phyloP scores from a whole-genome alignment of 2,888 invertebrate species.

The Disparrhopalites patrizii region DNA sequence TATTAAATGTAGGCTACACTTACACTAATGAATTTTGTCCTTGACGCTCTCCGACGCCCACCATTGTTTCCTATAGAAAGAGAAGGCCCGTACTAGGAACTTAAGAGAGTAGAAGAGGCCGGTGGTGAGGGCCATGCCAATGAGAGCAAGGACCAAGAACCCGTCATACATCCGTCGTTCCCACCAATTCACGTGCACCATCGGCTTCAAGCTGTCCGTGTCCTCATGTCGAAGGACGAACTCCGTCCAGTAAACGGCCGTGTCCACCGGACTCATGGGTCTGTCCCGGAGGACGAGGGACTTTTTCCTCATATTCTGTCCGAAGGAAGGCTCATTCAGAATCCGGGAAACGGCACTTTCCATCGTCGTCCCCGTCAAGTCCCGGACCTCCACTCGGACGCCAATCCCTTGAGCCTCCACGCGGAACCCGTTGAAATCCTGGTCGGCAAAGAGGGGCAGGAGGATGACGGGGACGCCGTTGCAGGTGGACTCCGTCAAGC shows the following conservation, averaged over 20 bases:
- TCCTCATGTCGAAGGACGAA: slow-evolving; percentile 45
- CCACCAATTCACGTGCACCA: slow-evolving; percentile 33
- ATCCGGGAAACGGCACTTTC: slow-evolving; percentile 33
- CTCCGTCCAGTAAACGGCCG: slow-evolving; percentile 45
- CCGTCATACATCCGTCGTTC: slow-evolving; percentile 39
- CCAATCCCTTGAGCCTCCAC: slow-evolving; percentile 44
- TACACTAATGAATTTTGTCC: too few species aligned
- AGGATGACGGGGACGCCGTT: slow-evolving; percentile 43
- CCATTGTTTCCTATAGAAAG: too few species aligned
- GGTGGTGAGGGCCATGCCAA: not conserved
- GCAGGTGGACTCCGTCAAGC: slow-evolving; percentile 44
- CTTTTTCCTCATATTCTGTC: slow-evolving; percentile 39
- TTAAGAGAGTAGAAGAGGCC: slow-evolving; percentile 1
- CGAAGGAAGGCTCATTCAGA: slow-evolving; percentile 35
- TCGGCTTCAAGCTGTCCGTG: slow-evolving; percentile 36
- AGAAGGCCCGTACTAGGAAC: not conserved
- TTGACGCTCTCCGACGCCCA: too few species aligned
- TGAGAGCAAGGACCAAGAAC: slow-evolving; percentile 21
- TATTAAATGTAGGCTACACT: too few species aligned
- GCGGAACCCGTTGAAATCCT: slow-evolving; percentile 35
- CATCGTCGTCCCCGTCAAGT: slow-evolving; percentile 32
- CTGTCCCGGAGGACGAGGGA: slow-evolving; percentile 38
- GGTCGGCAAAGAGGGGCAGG: slow-evolving; percentile 45
- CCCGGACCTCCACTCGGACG: slow-evolving; percentile 39
- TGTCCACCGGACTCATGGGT: slow-evolving; percentile 37